Evolutionary conservation across 1,140 invertebrate genomes (phyloP).

Genomic region (Rhopalosiphum padi): DNA sequence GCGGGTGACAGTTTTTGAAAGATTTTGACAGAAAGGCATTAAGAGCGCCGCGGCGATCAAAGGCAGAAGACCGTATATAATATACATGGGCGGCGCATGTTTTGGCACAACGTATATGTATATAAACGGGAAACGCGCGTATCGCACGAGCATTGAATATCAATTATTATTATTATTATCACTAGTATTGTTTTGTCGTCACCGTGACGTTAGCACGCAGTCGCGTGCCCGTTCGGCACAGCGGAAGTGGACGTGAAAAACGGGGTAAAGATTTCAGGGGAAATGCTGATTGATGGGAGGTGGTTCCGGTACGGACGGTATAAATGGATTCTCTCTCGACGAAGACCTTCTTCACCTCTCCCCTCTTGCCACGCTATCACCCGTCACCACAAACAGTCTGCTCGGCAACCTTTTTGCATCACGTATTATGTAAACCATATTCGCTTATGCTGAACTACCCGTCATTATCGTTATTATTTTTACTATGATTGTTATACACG

Average conservation of each 20-base stretch:
- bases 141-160: neutral
- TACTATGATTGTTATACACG: neutral
- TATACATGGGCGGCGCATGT: neutral
- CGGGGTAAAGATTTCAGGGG: neutral
- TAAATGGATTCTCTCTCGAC: neutral
- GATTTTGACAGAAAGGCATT: neutral
- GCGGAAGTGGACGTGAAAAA: neutral
- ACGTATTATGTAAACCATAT: neutral
- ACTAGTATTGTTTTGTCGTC: neutral
- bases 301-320: neutral
- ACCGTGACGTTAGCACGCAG: neutral
- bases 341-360: neutral
- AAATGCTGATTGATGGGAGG: neutral
- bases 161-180: neutral
- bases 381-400: neutral
- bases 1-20: neutral
- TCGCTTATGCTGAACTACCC: neutral
- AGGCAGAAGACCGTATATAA: neutral
- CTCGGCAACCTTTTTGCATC: neutral
- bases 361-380: too few relatives aligned
- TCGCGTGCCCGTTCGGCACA: neutral
- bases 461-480: neutral
- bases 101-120: neutral
- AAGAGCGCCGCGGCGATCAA: neutral
- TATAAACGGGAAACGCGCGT: neutral